These are phyloP conservation scores for Holotrichia oblita DNA, from an alignment of 1,140 invertebrate species.

Conservation along the genomic window DNA sequence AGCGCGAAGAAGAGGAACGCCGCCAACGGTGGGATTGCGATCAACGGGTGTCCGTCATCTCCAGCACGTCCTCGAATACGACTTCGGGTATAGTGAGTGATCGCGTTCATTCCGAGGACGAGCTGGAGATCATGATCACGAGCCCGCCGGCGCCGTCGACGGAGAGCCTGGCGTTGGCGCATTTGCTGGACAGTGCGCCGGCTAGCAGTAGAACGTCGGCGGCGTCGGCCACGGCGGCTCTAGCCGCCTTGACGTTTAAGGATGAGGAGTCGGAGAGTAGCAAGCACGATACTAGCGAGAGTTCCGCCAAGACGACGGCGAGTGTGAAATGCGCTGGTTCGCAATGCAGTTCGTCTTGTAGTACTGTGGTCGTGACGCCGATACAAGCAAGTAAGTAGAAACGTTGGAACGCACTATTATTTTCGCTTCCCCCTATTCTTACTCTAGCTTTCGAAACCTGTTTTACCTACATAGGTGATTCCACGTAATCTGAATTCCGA, in stretches of 20 bases:
- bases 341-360: constrained; percentile 84
- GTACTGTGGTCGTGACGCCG: constrained; percentile 80
- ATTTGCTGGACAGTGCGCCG: constrained; percentile 71
- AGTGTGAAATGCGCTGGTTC: constrained; percentile 67
- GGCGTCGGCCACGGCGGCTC: constrained; percentile 60
- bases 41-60: constrained; percentile 90
- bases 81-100: constrained; percentile 96
- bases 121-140: constrained; percentile 85
- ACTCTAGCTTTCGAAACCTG: too few species aligned
- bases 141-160: constrained; percentile 77
- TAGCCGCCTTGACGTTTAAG: constrained; percentile 57
- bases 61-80: constrained; percentile 91
- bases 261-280: constrained; percentile 55
- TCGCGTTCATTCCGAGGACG: constrained; percentile 91
- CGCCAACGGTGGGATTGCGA: constrained; percentile 64
- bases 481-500: too few species aligned
- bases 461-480: too few species aligned
- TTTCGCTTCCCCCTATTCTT: too few species aligned
- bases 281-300: constrained; percentile 56
- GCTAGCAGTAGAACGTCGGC: constrained; percentile 66
- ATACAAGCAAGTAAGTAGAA: constrained; percentile 59
- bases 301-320: constrained; percentile 56
- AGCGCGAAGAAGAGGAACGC: constrained; percentile 75
- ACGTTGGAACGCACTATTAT: too few species aligned
- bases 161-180: constrained; percentile 77